Percentiles rank a stretch among this genome's conserved stretches.
Evolutionary conservation across 2,113 vertebrate genomes (phyloP).

Genomic region (Formicarius rufipectus): DNA sequence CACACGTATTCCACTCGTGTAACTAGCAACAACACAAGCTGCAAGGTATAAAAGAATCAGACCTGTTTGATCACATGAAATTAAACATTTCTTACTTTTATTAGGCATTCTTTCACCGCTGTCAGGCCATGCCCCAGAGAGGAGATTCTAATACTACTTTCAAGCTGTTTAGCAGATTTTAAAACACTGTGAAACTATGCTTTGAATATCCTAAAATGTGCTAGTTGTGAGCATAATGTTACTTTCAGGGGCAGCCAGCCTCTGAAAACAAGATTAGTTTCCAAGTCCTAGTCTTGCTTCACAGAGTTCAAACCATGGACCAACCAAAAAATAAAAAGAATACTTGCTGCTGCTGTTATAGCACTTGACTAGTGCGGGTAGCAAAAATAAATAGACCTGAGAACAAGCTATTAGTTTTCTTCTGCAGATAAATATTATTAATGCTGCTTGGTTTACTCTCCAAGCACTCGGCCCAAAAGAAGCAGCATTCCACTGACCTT

Average conservation of each 20-base stretch:
- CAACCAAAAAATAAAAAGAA: background rate
- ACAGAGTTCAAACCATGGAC: background rate
- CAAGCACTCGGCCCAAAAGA: background rate
- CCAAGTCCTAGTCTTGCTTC: background rate
- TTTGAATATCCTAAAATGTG: background rate
- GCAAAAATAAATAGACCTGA: background rate
- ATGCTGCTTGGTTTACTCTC: background rate
- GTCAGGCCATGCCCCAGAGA: background rate
- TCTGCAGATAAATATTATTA: background rate
- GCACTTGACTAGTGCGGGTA: background rate
- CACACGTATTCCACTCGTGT: background rate
- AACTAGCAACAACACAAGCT: background rate
- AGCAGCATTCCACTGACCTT: background rate
- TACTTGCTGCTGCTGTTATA: background rate
- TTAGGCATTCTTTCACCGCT: background rate
- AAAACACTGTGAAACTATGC: background rate
- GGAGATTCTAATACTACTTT: background rate
- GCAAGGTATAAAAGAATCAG: background rate
- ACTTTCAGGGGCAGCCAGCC: background rate
- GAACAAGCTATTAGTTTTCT: background rate
- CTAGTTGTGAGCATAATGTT: background rate
- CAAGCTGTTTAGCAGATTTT: background rate
- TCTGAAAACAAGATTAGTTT: background rate
- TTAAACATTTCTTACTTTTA: background rate
- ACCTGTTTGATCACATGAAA: background rate